Evolutionary conservation across 1,140 invertebrate genomes (phyloP).

Genomic region (Meloidogyne floridensis): DNA sequence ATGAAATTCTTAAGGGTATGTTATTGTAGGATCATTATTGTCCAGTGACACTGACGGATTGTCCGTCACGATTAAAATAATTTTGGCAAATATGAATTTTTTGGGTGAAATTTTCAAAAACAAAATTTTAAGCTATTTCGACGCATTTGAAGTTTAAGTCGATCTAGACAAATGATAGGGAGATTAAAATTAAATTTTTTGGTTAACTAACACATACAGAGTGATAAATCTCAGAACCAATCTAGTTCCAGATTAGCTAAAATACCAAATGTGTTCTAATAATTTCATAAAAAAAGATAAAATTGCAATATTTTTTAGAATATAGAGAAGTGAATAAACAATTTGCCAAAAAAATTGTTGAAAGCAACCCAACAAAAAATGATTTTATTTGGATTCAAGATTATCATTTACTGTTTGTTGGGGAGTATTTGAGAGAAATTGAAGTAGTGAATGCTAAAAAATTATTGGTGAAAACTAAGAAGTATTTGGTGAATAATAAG

Average conservation of each 20-base stretch:
- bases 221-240: no score
- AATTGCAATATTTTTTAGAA: background rate
- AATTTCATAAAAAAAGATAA: no score
- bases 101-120: background rate
- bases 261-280: no score
- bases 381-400: conserved; percentile 66
- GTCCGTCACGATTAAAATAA: no score
- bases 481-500: conserved; percentile 41
- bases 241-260: no score
- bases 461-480: background rate
- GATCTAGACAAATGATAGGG: no score
- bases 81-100: conserved; percentile 43
- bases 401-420: conserved; percentile 64
- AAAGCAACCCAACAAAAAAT: background rate
- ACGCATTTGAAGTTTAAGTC: no score
- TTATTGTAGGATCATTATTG: conserved; percentile 23
- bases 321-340: background rate
- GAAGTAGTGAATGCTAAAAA: conserved; percentile 49
- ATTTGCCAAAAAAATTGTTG: conserved; percentile 60
- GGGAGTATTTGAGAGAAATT: conserved; percentile 62
- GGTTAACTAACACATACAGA: no score
- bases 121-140: no score
- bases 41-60: no score
- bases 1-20: conserved; percentile 59
- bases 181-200: no score